These are phyloP conservation scores for Nannoperca australis DNA, from an alignment of 2,797 vertebrate genomes.

Conservation along the genomic window DNA sequence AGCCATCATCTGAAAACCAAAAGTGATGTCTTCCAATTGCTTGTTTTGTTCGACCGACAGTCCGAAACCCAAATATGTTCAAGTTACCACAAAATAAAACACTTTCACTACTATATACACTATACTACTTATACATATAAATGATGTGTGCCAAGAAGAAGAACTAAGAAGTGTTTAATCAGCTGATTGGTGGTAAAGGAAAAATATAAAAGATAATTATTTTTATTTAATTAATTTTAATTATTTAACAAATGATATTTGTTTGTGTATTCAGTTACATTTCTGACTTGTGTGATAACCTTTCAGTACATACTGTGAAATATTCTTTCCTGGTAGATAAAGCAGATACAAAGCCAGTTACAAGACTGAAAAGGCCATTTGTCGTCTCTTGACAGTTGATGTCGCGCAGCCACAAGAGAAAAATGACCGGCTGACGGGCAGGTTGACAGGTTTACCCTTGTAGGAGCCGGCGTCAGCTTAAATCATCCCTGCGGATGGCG, in stretches of 20 bases:
- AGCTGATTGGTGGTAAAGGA: background rate
- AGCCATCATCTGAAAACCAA: background rate
- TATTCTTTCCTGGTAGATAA: background rate
- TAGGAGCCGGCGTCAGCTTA: constrained; percentile 32
- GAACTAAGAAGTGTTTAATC: background rate
- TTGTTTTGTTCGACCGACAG: background rate
- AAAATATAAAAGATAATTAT: background rate
- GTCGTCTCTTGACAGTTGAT: constrained; percentile 41
- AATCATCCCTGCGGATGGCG: constrained; percentile 21
- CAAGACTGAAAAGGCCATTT: constrained; percentile 22
- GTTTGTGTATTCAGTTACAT: background rate
- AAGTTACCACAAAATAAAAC: background rate
- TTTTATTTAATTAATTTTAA: background rate
- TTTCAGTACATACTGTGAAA: background rate
- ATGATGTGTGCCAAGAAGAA: constrained; percentile 2
- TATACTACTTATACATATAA: background rate
- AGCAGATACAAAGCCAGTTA: background rate
- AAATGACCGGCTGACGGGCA: constrained; percentile 56
- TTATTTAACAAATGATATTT: background rate
- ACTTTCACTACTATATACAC: too few relatives aligned
- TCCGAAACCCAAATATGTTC: background rate
- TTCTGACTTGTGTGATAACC: background rate
- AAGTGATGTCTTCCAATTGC: background rate
- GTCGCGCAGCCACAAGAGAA: constrained; percentile 44
- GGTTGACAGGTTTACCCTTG: constrained; percentile 58